Evolutionary conservation across 2,797 vertebrate genomes (phyloP).

Genomic region (Pipistrellus pygmaeus): DNA sequence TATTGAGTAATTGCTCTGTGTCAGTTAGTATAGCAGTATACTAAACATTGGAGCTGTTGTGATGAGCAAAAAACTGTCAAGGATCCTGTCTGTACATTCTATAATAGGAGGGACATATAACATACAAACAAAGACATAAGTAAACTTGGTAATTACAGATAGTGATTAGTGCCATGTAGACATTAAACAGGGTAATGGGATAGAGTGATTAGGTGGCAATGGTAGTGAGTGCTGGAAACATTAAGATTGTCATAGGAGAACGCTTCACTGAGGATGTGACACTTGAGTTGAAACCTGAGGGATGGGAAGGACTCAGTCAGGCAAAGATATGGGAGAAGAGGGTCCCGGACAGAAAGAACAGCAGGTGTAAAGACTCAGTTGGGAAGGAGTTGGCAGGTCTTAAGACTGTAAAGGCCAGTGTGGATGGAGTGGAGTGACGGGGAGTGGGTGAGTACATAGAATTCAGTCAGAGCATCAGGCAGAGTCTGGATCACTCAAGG

Average conservation of each 20-base stretch:
- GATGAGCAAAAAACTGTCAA: not conserved
- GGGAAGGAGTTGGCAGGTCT: not conserved
- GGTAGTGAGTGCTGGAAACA: not conserved
- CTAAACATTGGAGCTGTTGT: not conserved
- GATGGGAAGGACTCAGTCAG: not conserved
- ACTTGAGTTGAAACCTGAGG: not conserved
- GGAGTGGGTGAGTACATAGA: not conserved
- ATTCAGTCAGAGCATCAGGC: not conserved
- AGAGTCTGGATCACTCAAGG: not conserved
- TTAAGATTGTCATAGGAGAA: constrained; percentile 2
- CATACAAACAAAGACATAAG: not conserved
- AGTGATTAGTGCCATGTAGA: not conserved
- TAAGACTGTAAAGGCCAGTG: not conserved
- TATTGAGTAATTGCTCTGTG: not conserved
- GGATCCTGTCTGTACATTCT: not conserved
- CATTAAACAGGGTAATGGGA: not conserved
- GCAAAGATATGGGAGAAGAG: not conserved
- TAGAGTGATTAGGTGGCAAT: not conserved
- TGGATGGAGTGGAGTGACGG: not conserved
- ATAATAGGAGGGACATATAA: not conserved
- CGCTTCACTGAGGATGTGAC: not conserved
- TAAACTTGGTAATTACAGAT: constrained; percentile 37
- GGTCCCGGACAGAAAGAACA: not conserved
- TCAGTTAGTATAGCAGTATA: not conserved
- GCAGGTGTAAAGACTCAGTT: not conserved